These are phyloP conservation scores for Rhopilema esculentum DNA, from an alignment of 30 jellyfish, hydroid and myxozoan species.

Conservation along the genomic window DNA sequence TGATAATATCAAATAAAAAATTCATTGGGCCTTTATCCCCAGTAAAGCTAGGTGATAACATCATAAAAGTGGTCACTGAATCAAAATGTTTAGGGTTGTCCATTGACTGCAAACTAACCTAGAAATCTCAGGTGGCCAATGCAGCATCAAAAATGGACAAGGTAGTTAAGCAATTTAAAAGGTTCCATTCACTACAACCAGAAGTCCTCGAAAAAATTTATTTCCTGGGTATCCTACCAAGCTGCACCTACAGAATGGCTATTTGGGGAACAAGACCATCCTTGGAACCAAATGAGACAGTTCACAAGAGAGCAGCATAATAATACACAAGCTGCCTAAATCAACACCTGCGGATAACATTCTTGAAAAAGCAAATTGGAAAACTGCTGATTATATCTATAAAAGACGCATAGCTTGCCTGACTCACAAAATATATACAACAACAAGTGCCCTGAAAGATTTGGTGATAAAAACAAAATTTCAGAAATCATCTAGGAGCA, in stretches of 20 bases:
- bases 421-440: too few species aligned
- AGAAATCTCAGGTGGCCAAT: conserved; percentile 51
- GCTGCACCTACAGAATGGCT: conserved; percentile 28
- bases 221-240: conserved; percentile 8
- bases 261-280: too few species aligned
- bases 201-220: neutral
- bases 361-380: too few species aligned
- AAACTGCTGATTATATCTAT: too few species aligned
- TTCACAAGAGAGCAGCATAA: too few species aligned
- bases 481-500: too few species aligned
- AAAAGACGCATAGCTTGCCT: too few species aligned
- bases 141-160: conserved; percentile 45
- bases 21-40: conserved; percentile 44
- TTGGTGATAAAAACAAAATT: too few species aligned
- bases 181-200: conserved; percentile 39
- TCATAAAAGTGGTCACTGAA: conserved; percentile 24
- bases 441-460: too few species aligned
- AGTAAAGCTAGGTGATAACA: conserved; percentile 31
- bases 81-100: conserved; percentile 39
- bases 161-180: conserved; percentile 27
- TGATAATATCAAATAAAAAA: conserved; percentile 19
- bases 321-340: too few species aligned
- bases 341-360: too few species aligned
- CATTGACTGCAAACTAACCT: conserved; percentile 43
- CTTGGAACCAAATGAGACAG: too few species aligned